Evolutionary conservation across 2,113 vertebrate species (phyloP), one percentile per base, ranked within the genome.

Genomic region (Mesitornis unicolor): DNA sequence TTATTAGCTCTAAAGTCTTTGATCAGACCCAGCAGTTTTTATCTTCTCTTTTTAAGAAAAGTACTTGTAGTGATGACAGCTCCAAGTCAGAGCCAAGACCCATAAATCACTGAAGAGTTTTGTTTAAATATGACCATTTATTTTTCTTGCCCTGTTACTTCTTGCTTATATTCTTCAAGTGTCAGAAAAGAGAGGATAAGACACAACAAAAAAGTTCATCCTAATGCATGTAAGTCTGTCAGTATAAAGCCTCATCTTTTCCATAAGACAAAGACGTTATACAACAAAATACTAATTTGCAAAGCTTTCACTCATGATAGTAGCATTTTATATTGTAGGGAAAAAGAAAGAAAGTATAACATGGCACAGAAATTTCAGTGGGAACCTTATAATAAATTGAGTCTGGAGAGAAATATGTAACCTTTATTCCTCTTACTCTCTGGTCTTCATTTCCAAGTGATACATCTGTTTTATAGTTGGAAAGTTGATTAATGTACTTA

Each of bases 1-100:
- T 97, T 90, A 95, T 94, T 94, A 94, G 29, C 65, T 94, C 91
- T 92, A 70, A 87, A 81, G 64, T 79, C 67, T 96, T 97, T 93
- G 71, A 95, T 91, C 73, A 95, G 91, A 69, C 9, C 35, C 82
- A 88, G 93, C 18, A 51, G 56, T 86, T 93, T 91, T 87, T 64
- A 51, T 69, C 11, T 6, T n/a, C 24, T 93, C 47, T 82, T 79
- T 95, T 64, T 91, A 73, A 38, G 40, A 78, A 51, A 92, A 73
- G 38, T 87, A 82, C 43, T 81, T 95, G 47, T 53, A 89, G 69
- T 45, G 84, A 93, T 87, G 89, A 93, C 75, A 95, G 68, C 26
- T 65, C 54, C 65, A 81, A 92, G 61, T 81, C 60, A 67, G 42
- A 88, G 77, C n/a, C 93, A 97, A 95, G 81, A 80, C 6, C 26